A percentile compares a stretch with the other conserved stretches of the same genome.
Evolutionary conservation across 2,888 invertebrate species (phyloP).

Genomic region (Phortica okadai): DNA sequence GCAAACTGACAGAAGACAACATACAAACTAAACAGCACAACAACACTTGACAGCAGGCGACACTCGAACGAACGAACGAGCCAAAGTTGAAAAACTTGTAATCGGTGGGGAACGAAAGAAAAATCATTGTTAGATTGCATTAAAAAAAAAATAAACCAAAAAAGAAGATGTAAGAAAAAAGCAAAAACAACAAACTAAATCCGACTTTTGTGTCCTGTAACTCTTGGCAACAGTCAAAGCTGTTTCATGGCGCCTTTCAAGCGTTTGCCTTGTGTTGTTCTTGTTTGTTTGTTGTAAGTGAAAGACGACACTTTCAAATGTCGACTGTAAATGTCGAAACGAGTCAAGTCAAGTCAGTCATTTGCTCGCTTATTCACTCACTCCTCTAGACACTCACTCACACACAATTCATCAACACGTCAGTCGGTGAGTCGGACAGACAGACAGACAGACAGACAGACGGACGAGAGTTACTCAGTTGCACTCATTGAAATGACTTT

Average conservation of each 20-base stretch:
- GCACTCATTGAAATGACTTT: slow-evolving; percentile 22
- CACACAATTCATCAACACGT: no score
- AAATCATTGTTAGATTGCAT: no score
- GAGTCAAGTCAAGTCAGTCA: slow-evolving; percentile 12
- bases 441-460: not conserved
- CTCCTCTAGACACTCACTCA: no score
- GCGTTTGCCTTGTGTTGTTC: not conserved
- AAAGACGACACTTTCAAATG: slow-evolving; percentile 20
- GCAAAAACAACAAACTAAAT: not conserved
- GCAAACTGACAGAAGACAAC: no score
- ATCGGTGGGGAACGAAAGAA: no score
- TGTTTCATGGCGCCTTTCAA: not conserved
- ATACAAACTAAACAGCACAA: no score
- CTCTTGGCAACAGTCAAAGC: not conserved
- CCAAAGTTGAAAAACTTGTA: no score
- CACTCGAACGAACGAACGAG: no score
- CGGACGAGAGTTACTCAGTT: not conserved
- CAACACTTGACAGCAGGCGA: no score
- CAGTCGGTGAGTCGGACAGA: not conserved
- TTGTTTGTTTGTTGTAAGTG: slow-evolving; percentile 13
- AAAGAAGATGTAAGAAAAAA: no score
- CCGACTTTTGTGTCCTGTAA: slow-evolving; percentile 8
- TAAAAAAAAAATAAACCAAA: not conserved
- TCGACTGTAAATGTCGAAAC: slow-evolving; percentile 1
- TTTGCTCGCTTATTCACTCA: no score